Evolutionary conservation across 2,113 vertebrate species (phyloP), one percentile per base, ranked within the genome.

Genomic region (Motacilla alba): DNA sequence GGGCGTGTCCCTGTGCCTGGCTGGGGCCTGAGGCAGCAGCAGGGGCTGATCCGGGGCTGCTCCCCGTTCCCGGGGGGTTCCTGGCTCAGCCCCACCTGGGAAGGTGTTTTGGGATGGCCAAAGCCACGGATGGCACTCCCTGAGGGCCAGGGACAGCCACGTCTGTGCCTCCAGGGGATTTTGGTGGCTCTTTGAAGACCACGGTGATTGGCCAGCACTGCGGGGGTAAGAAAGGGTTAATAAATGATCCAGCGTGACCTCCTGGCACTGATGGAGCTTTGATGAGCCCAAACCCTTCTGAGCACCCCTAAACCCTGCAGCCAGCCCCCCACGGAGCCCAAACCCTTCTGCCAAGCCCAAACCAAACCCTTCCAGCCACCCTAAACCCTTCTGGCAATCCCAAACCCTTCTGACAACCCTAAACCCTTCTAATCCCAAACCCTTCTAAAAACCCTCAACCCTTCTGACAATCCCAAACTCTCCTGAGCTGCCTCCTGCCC

Each of bases 1-100:
- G 8, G 99, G 99, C 23, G 95, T 99, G 64, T 96, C 96, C 4
- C 97, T 99, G 58, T 99, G 99, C 16, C 47, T 99, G 15, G 95
- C 98, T 44, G 99, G 97, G 68, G 98, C 98, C 28, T 98, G 83
- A 96, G 28, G 31, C 10, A 44, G 76, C 3, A 50, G 39, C 35
- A 39, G 19, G 20, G 39, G 22, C 17, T 56, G 13, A 2, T 2
- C 24, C 1, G 5, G 73, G 53, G 23, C 15, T 27, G 28, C n/a
- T 16, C 33, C n/a, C 0, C 0, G 0, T 14, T 53, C 10, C 62
- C 22, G 13, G 27, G 27, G 58, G 13, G 30, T 8, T 59, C 21
- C 47, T 41, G 88, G 49, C 90, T 66, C 56, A 37, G 30, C 1
- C 59, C 10, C 15, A 4, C 27, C 59, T 8, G 7, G 44, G 55